phyloP scores from a whole-genome alignment of 2,888 invertebrate species.

The Spialia ferax region DNA sequence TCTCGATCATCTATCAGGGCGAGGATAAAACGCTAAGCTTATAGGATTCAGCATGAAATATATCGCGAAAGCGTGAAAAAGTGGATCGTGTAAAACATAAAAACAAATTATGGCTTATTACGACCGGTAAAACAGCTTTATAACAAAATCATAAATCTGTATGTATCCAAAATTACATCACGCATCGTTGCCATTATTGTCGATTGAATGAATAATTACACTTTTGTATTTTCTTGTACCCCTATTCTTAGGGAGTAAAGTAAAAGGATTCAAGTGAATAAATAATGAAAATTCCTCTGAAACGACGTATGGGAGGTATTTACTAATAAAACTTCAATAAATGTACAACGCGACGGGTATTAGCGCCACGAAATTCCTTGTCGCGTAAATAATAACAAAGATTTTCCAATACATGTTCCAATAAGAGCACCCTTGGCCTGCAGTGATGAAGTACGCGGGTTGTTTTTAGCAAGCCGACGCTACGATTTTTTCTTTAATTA shows the following conservation, averaged over 20 bases:
- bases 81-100: constrained; percentile 33
- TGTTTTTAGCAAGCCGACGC: background rate
- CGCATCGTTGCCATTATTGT: background rate
- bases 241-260: background rate
- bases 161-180: background rate
- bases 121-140: background rate
- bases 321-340: constrained; percentile 78
- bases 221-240: background rate
- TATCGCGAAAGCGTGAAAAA: constrained; percentile 32
- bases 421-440: constrained; percentile 57
- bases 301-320: constrained; percentile 60
- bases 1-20: constrained; percentile 31
- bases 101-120: constrained; percentile 29
- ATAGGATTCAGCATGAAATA: constrained; percentile 36
- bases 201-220: background rate
- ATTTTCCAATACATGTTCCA: constrained; percentile 76
- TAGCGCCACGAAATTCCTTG: constrained; percentile 69
- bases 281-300: constrained; percentile 52
- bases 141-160: background rate
- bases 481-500: background rate
- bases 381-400: constrained; percentile 78
- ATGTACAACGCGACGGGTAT: constrained; percentile 73
- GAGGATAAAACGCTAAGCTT: constrained; percentile 35
- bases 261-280: constrained; percentile 12
- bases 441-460: constrained; percentile 23